Conservation (phyloP, 2,888 invertebrate species). For the Eremobia ochroleuca region DNA sequence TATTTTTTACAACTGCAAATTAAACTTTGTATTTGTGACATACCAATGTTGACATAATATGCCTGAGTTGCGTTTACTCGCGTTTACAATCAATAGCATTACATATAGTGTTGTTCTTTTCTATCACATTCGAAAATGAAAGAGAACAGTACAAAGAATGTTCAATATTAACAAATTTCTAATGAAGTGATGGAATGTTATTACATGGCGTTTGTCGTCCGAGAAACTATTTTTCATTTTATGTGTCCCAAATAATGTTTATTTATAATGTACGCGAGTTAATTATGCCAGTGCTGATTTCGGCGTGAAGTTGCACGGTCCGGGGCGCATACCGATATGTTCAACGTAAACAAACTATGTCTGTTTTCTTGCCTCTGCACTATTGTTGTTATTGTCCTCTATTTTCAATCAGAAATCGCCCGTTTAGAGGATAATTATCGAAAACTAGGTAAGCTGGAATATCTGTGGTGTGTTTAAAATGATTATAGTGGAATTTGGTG, state of each 20-base stretch:
- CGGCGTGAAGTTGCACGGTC: constrained; percentile 75
- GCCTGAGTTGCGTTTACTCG: constrained; percentile 11
- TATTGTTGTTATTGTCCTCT: constrained; percentile 85
- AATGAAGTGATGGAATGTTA: constrained; percentile 58
- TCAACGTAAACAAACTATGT: constrained; percentile 88
- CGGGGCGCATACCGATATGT: constrained; percentile 80
- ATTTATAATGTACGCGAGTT: constrained; percentile 82
- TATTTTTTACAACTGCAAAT: constrained; percentile 40
- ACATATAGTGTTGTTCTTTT: constrained; percentile 34
- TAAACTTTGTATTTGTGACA: constrained; percentile 51
- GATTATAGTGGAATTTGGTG: constrained; percentile 30
- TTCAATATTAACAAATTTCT: constrained; percentile 48
- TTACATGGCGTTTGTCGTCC: constrained; percentile 67
- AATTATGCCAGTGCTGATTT: constrained; percentile 80
- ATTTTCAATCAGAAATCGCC: constrained; percentile 88
- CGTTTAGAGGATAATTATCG: constrained; percentile 85
- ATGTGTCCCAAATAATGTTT: constrained; percentile 83
- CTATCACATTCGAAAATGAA: constrained; percentile 3
- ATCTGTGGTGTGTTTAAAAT: constrained; percentile 24
- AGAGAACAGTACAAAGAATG: constrained; percentile 50
- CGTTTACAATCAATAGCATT: constrained; percentile 19
- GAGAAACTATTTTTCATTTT: constrained; percentile 77
- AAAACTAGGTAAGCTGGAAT: constrained; percentile 80
- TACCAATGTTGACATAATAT: constrained; percentile 64
- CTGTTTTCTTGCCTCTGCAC: constrained; percentile 86